Evolutionary conservation across 2,113 vertebrate species (phyloP).

Genomic region (Dromas ardeola): DNA sequence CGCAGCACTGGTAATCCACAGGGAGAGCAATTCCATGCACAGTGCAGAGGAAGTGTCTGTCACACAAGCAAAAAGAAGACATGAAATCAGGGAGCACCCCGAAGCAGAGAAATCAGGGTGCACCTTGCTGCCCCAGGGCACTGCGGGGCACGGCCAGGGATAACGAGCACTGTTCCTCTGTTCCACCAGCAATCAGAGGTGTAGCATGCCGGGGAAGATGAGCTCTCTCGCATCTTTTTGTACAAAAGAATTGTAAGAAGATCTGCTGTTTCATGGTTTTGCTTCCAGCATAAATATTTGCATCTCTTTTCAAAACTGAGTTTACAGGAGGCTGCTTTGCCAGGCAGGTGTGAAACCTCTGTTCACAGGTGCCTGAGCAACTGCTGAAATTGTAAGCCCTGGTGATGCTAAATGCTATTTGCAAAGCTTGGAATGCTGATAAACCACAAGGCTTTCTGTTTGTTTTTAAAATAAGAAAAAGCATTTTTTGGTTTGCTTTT

Average conservation of each 20-base stretch:
- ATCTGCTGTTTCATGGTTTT: not conserved
- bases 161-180: not conserved
- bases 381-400: not conserved
- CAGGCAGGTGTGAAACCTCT: not conserved
- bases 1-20: not conserved
- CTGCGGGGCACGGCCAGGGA: rapidly evolving
- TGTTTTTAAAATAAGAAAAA: not conserved
- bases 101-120: not conserved
- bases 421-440: not conserved
- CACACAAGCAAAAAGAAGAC: not conserved
- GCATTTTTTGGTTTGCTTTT: not conserved
- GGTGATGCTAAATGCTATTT: not conserved
- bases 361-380: not conserved
- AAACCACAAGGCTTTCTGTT: not conserved
- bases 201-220: not conserved
- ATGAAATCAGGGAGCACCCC: not conserved
- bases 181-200: not conserved
- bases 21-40: not conserved
- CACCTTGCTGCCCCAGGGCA: not conserved
- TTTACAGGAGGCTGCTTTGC: not conserved
- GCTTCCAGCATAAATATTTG: not conserved
- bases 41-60: not conserved
- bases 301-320: not conserved
- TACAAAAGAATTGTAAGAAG: not conserved
- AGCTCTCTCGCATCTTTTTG: not conserved